These are phyloP conservation scores for Styela plicata DNA, from an alignment of 23 tunicate genomes.

Conservation along the genomic window DNA sequence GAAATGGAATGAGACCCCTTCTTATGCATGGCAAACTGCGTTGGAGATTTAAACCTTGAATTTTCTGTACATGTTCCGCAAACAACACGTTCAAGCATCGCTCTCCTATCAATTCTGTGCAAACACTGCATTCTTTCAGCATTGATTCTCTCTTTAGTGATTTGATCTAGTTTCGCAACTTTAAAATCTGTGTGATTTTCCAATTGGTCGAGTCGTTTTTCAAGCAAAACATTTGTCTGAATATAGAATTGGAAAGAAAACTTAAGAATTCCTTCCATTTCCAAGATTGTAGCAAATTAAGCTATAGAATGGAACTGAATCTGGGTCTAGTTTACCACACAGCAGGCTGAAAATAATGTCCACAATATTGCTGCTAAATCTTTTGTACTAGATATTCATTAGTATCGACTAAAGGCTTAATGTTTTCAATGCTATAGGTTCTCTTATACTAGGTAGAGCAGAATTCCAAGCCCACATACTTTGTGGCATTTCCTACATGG, in stretches of 20 bases:
- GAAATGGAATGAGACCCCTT: not conserved
- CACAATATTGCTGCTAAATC: too few relatives aligned
- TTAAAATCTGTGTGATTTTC: constrained; percentile 26
- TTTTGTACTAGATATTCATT: too few relatives aligned
- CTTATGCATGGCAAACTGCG: too few relatives aligned
- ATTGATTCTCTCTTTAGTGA: constrained; percentile 34
- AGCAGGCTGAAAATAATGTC: too few relatives aligned
- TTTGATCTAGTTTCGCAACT: constrained; percentile 28
- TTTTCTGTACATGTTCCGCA: not conserved
- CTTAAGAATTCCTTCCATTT: not conserved
- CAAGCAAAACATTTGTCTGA: constrained; percentile 27
- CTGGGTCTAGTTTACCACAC: too few relatives aligned
- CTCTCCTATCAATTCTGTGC: constrained; percentile 50
- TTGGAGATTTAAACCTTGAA: too few relatives aligned
- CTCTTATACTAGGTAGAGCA: too few relatives aligned
- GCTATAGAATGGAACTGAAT: too few relatives aligned
- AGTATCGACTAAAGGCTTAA: too few relatives aligned
- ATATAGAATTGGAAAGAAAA: constrained; percentile 1
- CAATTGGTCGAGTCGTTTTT: constrained; percentile 36
- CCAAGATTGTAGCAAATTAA: not conserved
- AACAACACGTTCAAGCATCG: constrained; percentile 26
- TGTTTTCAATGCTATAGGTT: too few relatives aligned
- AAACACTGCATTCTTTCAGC: constrained; percentile 58
- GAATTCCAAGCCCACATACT: too few relatives aligned
- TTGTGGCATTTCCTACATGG: too few relatives aligned